phyloP scores from a whole-genome alignment of 2,113 vertebrate species.

The Pelecanoides urinatrix region DNA sequence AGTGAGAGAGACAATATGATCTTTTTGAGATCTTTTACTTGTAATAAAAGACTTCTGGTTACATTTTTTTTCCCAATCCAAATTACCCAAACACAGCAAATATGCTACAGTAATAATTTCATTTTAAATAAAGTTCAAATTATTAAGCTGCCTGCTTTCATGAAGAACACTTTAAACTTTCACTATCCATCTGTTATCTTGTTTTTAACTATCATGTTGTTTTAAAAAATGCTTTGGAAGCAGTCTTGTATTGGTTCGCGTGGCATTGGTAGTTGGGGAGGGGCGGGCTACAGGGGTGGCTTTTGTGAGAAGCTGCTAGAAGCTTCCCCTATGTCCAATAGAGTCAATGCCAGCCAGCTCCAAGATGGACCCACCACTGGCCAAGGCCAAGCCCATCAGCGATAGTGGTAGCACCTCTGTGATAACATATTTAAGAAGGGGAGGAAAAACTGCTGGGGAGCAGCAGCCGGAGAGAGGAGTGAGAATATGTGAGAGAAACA shows the following conservation, averaged over 20 bases:
- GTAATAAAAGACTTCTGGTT: constrained; percentile 26
- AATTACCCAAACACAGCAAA: constrained; percentile 14
- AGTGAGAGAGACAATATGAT: constrained; percentile 41
- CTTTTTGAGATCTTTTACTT: constrained; percentile 37
- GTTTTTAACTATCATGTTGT: neutral
- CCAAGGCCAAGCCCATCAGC: too few species aligned
- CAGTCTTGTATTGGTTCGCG: neutral
- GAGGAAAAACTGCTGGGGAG: too few species aligned
- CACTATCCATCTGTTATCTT: neutral
- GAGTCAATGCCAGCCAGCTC: neutral
- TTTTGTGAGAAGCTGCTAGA: neutral
- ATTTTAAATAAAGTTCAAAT: constrained; percentile 33
- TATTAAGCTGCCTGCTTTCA: neutral
- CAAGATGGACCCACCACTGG: too few species aligned
- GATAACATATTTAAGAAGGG: too few species aligned
- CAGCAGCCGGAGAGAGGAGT: too few species aligned
- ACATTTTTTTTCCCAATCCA: neutral
- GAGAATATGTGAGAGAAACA: too few species aligned
- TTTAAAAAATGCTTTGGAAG: neutral
- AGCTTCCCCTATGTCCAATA: neutral
- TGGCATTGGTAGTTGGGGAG: neutral
- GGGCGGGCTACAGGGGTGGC: neutral
- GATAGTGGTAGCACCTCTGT: too few species aligned
- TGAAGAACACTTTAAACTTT: neutral
- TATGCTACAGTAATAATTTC: neutral